Evolutionary conservation across 2,888 invertebrate genomes (phyloP).

Genomic region (Kuschelorhynchus macadamiae): DNA sequence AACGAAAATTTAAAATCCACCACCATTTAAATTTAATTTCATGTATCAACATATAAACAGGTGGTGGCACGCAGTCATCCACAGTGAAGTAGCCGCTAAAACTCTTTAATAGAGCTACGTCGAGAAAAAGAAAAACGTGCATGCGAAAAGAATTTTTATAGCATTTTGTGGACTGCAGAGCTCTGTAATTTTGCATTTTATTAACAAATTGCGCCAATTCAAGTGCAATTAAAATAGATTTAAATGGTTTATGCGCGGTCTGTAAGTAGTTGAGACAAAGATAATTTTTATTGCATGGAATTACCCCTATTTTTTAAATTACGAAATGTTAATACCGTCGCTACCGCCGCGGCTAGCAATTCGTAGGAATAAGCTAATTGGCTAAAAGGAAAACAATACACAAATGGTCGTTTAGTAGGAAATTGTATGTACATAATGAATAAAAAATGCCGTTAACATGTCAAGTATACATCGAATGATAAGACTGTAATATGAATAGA

Average conservation of each 20-base stretch:
- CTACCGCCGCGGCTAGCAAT: constrained; percentile 10
- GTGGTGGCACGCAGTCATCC: too few relatives aligned
- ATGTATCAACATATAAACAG: too few relatives aligned
- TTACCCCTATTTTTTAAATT: constrained; percentile 44
- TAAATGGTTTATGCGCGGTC: constrained; percentile 44
- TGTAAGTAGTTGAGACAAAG: constrained; percentile 38
- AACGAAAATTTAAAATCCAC: too few relatives aligned
- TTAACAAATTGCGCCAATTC: constrained; percentile 50
- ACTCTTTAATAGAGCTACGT: neutral
- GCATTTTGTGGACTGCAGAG: constrained; percentile 23
- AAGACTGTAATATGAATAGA: too few relatives aligned
- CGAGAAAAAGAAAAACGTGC: constrained; percentile 27
- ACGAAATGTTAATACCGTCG: constrained; percentile 21
- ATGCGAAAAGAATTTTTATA: constrained; percentile 47
- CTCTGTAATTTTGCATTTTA: constrained; percentile 48
- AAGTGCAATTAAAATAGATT: constrained; percentile 48
- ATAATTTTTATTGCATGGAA: constrained; percentile 48
- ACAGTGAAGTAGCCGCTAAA: constrained; percentile 4
- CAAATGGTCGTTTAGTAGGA: too few relatives aligned
- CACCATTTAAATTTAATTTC: too few relatives aligned
- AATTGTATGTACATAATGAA: too few relatives aligned
- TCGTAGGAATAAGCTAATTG: constrained; percentile 17
- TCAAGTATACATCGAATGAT: too few relatives aligned
- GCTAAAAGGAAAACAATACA: constrained; percentile 5
- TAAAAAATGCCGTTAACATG: too few relatives aligned